A percentile compares a stretch with the other conserved stretches of the same genome.
Conservation (phyloP, 1,140 invertebrate genomes). For the Bicyclus anynana region DNA sequence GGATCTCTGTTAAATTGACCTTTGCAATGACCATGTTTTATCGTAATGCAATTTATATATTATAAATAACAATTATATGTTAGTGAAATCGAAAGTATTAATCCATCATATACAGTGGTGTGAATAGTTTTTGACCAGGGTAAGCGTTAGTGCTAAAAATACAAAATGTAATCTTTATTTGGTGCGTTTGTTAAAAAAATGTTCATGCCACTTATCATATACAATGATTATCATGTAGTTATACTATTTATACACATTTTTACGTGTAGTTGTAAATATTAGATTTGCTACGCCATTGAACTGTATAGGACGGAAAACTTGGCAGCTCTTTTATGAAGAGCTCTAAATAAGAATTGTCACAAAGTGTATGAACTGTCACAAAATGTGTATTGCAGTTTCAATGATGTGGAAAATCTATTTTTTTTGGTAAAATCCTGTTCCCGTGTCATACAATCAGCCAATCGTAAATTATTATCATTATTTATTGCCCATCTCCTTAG, state of each 20-base stretch:
- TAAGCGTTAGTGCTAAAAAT: too few species aligned
- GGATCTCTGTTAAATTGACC: background rate
- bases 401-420: too few species aligned
- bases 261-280: background rate
- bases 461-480: constrained; percentile 27
- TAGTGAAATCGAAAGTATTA: constrained; percentile 25
- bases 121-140: background rate
- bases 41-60: background rate
- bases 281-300: too few species aligned
- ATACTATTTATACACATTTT: constrained; percentile 8
- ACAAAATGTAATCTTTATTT: too few species aligned
- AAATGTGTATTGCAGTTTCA: too few species aligned
- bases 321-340: too few species aligned
- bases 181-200: too few species aligned
- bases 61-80: background rate
- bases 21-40: background rate
- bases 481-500: constrained; percentile 29
- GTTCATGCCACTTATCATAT: too few species aligned
- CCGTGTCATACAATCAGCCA: background rate
- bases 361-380: background rate
- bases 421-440: background rate
- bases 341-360: background rate
- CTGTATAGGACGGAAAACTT: too few species aligned
- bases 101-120: constrained; percentile 4
- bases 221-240: too few species aligned